Conservation (phyloP, 2,888 invertebrate genomes). For the Tetranychus truncatus region DNA sequence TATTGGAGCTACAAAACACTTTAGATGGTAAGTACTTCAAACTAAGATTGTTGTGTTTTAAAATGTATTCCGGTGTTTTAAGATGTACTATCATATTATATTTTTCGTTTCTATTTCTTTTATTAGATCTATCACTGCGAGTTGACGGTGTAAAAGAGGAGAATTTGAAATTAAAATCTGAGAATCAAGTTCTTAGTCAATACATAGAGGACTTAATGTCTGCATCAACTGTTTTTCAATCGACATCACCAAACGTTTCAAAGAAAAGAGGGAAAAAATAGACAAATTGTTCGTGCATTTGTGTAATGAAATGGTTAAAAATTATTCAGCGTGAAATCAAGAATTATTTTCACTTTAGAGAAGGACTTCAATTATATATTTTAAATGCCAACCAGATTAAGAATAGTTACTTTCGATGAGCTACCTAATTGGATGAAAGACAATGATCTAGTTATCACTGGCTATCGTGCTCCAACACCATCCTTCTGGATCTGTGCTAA, state of each 20-base stretch:
- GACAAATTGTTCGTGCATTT: too few relatives aligned
- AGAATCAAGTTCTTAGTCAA: conserved; percentile 94
- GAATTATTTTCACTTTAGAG: too few relatives aligned
- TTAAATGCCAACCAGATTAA: neutral
- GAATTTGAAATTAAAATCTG: conserved; percentile 85
- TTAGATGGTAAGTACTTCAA: conserved; percentile 55
- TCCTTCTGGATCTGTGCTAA: neutral
- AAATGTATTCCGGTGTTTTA: too few relatives aligned
- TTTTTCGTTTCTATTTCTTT: conserved; percentile 3
- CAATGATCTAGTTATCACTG: neutral
- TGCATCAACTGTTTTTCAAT: conserved; percentile 86
- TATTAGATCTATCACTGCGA: conserved; percentile 78
- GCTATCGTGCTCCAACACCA: neutral
- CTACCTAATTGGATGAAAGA: neutral
- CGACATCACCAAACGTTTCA: conserved; percentile 54
- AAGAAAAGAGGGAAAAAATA: conserved; percentile 11
- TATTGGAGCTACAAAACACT: conserved; percentile 90
- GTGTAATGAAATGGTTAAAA: too few relatives aligned
- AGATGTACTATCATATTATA: too few relatives aligned
- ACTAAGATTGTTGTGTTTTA: too few relatives aligned
- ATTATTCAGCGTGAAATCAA: too few relatives aligned
- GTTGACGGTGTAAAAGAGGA: conserved; percentile 98
- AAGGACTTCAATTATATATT: neutral
- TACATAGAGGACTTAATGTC: conserved; percentile 97
- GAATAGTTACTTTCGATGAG: neutral